Evolutionary conservation across 2,888 invertebrate genomes (phyloP), one percentile per base, ranked within the genome.

Genomic region (Patella depressa): DNA sequence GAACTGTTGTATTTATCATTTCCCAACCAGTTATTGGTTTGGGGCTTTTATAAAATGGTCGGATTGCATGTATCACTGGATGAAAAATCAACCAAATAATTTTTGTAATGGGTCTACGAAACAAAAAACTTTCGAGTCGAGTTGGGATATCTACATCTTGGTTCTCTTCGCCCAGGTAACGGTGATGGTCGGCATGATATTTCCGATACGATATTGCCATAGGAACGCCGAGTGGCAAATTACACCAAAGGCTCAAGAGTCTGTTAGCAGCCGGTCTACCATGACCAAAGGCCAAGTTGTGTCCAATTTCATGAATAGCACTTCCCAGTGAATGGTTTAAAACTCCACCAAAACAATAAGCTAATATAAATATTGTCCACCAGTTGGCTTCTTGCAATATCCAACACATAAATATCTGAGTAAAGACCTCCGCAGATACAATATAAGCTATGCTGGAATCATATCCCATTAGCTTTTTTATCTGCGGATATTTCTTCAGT

Each of bases 401-500:
- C 81, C 86, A 88, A 73, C 86, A 85, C 78, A 89, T 82, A 69
- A 86, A 59, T 45, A 91, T 19, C 71, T 75, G 75, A 11, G 83
- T 77, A 0, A 88, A 17, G 1, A 91, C 88, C 71, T 89, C 88
- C 0, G 81, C 80, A 0, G 79, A 55, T 29, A 90, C 89, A 17
- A 88, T 85, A 72, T 85, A 86, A 14, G 87, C 86, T 34, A 91
- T 90, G 57, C 82, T 81, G 0, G 88, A 85, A 79, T 91, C 90
- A 75, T 88, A 87, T 17, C 91, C 91, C 91, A 92, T 91, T 17
- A 92, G 85, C 65, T 88, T 86, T 80, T 91, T 92, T 34, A 92
- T 91, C 82, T 92, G 88, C 7, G 91, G 91, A 79, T 92, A 87
- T 79, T 90, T 90, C 74, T 85, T 85, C 89, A 99, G 93, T 91